phyloP scores from a whole-genome alignment of 2,797 vertebrate species.

The Podarcis siculus region DNA sequence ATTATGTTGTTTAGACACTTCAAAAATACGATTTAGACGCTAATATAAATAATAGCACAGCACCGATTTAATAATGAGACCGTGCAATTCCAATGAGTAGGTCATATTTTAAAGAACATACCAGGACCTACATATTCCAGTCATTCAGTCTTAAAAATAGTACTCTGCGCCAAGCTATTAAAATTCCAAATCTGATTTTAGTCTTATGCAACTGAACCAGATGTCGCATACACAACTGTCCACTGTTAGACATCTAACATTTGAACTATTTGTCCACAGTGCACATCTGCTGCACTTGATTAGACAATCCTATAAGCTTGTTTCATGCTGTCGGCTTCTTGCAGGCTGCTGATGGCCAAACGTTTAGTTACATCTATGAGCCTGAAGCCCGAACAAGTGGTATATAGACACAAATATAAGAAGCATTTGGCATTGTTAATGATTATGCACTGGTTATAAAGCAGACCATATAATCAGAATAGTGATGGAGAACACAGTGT shows the following conservation, averaged over 20 bases:
- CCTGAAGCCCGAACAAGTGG: neutral
- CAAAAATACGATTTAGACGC: slow-evolving; percentile 21
- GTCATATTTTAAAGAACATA: slow-evolving; percentile 62
- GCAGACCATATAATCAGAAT: neutral
- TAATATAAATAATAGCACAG: slow-evolving; percentile 33
- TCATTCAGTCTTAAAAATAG: slow-evolving; percentile 54
- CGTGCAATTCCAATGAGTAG: slow-evolving; percentile 63
- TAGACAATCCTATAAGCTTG: slow-evolving; percentile 21
- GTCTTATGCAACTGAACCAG: slow-evolving; percentile 55
- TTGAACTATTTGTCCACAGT: slow-evolving; percentile 24
- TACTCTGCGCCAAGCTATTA: slow-evolving; percentile 48
- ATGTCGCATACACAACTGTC: slow-evolving; percentile 42
- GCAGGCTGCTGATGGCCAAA: neutral
- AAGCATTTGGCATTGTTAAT: neutral
- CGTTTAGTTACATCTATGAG: neutral
- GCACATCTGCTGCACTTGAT: slow-evolving; percentile 31
- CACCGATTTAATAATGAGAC: slow-evolving; percentile 56
- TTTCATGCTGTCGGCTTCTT: neutral
- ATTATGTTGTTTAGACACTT: slow-evolving; percentile 62
- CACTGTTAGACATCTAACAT: slow-evolving; percentile 6
- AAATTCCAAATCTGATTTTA: slow-evolving; percentile 49
- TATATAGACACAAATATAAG: neutral
- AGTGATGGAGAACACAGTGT: neutral
- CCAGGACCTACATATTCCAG: slow-evolving; percentile 50
- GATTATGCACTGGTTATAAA: slow-evolving; percentile 6